phyloP scores from a whole-genome alignment of 2,113 vertebrate genomes.

The Percina caprodes region DNA sequence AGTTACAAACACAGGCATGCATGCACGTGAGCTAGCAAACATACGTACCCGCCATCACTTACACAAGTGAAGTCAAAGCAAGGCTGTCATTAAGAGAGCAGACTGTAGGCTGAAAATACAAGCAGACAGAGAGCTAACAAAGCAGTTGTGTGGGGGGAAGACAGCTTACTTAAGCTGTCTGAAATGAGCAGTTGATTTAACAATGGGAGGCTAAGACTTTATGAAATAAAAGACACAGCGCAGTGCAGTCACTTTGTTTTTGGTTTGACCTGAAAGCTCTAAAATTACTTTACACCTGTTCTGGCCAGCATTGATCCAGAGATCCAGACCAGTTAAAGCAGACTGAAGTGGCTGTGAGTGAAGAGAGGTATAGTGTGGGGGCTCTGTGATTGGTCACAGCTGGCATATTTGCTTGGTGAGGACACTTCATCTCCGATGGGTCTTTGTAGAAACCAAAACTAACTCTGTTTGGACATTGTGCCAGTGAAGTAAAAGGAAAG shows the following conservation, averaged over 20 bases:
- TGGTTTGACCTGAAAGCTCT: conserved; percentile 50
- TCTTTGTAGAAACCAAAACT: conserved; percentile 9
- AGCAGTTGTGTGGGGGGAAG: conserved; percentile 33
- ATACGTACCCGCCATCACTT: conserved; percentile 55
- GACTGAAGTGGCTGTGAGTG: conserved; percentile 24
- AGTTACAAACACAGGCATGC: conserved; percentile 48
- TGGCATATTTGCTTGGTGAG: conserved; percentile 72
- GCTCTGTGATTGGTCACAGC: conserved; percentile 57
- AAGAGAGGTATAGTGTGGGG: background rate
- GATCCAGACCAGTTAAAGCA: conserved; percentile 25
- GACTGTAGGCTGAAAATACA: conserved; percentile 65
- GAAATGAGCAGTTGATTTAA: conserved; percentile 58
- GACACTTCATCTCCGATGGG: conserved; percentile 64
- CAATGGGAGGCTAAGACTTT: conserved; percentile 35
- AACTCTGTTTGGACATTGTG: conserved; percentile 40
- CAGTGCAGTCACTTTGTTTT: conserved; percentile 38
- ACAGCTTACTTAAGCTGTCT: conserved; percentile 52
- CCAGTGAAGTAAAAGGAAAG: conserved; percentile 42
- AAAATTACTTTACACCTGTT: conserved; percentile 18
- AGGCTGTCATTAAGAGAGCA: conserved; percentile 76
- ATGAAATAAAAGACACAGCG: conserved; percentile 2
- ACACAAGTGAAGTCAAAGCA: conserved; percentile 57
- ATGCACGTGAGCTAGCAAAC: conserved; percentile 27
- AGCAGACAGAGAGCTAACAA: conserved; percentile 61
- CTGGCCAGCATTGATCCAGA: conserved; percentile 17